Evolutionary conservation across 2,113 vertebrate genomes (phyloP).

Genomic region (Saguinus midas): DNA sequence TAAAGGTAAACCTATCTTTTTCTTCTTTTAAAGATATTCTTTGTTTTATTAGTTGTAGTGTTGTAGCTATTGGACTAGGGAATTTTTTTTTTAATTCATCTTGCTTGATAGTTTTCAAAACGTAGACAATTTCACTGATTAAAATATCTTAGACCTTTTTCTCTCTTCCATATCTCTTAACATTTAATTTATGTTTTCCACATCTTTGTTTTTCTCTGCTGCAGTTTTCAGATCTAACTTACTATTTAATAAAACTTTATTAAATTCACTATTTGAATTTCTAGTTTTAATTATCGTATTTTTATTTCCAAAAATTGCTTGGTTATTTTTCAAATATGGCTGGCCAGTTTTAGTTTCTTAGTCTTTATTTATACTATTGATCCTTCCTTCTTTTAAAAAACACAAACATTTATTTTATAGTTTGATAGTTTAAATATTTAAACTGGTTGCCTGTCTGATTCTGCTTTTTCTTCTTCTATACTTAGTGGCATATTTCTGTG

Average conservation of each 20-base stretch:
- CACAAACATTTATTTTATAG: background rate
- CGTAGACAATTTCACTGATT: background rate
- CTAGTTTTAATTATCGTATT: background rate
- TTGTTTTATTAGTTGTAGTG: background rate
- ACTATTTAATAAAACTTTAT: background rate
- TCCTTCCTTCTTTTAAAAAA: background rate
- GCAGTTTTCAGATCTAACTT: background rate
- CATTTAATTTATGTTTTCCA: background rate
- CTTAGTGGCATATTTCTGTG: background rate
- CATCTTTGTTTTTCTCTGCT: background rate
- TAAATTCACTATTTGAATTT: background rate
- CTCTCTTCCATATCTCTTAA: background rate
- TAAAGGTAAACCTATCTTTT: background rate
- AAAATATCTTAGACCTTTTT: background rate
- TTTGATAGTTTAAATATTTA: background rate
- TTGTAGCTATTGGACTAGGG: background rate
- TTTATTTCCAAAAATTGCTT: background rate
- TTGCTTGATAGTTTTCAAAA: slow-evolving; percentile 3
- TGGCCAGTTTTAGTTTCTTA: background rate
- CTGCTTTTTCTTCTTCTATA: background rate
- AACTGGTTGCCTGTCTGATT: background rate
- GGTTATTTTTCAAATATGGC: background rate
- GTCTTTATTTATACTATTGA: background rate
- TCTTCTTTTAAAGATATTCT: background rate
- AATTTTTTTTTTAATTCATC: background rate